Percentiles rank a stretch among this genome's conserved stretches.
These are phyloP conservation scores for Thera britannica DNA, from an alignment of 2,888 invertebrate species.

Conservation along the genomic window DNA sequence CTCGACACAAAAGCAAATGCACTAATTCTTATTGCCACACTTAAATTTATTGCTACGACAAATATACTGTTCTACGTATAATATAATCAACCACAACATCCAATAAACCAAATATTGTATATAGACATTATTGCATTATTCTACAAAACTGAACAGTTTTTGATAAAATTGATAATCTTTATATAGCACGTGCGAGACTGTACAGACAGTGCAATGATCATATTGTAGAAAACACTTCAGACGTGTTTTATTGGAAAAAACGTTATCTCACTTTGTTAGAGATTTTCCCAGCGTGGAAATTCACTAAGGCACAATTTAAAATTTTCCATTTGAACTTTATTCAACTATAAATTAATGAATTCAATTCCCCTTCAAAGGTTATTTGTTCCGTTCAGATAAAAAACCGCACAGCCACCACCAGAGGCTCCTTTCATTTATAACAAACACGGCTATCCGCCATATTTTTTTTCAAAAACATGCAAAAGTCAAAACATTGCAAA, in stretches of 20 bases:
- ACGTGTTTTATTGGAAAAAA: conserved; percentile 44
- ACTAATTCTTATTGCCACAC: conserved; percentile 82
- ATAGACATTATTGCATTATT: conserved; percentile 76
- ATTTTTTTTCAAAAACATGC: conserved; percentile 36
- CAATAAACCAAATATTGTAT: conserved; percentile 75
- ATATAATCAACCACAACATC: conserved; percentile 79
- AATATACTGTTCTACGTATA: conserved; percentile 71
- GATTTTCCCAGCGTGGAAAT: conserved; percentile 64
- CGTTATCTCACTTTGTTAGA: conserved; percentile 48
- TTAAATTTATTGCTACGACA: conserved; percentile 83
- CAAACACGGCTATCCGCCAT: conserved; percentile 23
- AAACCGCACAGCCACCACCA: neutral
- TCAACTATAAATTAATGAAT: conserved; percentile 73
- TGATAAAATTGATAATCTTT: conserved; percentile 30
- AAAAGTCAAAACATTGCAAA: conserved; percentile 51
- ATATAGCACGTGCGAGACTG: conserved; percentile 57
- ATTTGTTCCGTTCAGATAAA: neutral
- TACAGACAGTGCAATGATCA: conserved; percentile 73
- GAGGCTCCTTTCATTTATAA: neutral
- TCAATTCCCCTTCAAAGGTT: conserved; percentile 61
- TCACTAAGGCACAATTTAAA: conserved; percentile 84
- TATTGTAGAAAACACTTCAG: conserved; percentile 55
- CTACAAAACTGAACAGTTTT: conserved; percentile 66
- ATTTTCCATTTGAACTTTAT: conserved; percentile 81
- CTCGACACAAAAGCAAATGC: conserved; percentile 78